Evolutionary conservation across 2,113 vertebrate species (phyloP).

Genomic region (Mola mola): DNA sequence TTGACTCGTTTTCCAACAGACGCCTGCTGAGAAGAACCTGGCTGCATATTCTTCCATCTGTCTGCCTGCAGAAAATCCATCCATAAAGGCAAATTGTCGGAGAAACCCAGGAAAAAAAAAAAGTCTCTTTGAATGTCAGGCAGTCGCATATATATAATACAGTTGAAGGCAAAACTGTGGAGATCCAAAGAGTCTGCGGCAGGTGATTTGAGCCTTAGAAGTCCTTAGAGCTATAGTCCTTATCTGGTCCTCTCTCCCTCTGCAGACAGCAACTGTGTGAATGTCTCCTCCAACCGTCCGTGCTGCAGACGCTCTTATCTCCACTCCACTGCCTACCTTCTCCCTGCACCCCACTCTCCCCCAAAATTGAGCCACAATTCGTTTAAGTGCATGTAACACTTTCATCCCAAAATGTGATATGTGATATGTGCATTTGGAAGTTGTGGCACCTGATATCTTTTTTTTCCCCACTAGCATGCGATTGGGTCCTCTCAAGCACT

Average conservation of each 20-base stretch:
- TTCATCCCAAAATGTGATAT: conserved; percentile 37
- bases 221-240: conserved; percentile 58
- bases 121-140: conserved; percentile 44
- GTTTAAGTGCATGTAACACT: conserved; percentile 52
- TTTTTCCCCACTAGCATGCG: conserved; percentile 12
- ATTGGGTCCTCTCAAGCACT: neutral
- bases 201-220: conserved; percentile 63
- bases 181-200: conserved; percentile 49
- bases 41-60: conserved; percentile 65
- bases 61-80: conserved; percentile 46
- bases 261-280: conserved; percentile 47
- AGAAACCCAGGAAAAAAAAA: conserved; percentile 29
- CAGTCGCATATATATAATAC: conserved; percentile 58
- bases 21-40: conserved; percentile 63
- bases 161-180: conserved; percentile 61
- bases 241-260: conserved; percentile 62
- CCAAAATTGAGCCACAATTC: conserved; percentile 57
- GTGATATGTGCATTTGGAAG: conserved; percentile 30
- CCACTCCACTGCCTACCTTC: conserved; percentile 42
- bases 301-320: conserved; percentile 64
- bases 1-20: conserved; percentile 23
- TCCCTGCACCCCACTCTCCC: conserved; percentile 35
- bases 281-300: conserved; percentile 48
- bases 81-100: conserved; percentile 50
- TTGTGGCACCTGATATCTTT: conserved; percentile 34